Evolutionary conservation across 2,888 invertebrate genomes (phyloP), one percentile per base, ranked within the genome.

Genomic region (Torymus auratus): DNA sequence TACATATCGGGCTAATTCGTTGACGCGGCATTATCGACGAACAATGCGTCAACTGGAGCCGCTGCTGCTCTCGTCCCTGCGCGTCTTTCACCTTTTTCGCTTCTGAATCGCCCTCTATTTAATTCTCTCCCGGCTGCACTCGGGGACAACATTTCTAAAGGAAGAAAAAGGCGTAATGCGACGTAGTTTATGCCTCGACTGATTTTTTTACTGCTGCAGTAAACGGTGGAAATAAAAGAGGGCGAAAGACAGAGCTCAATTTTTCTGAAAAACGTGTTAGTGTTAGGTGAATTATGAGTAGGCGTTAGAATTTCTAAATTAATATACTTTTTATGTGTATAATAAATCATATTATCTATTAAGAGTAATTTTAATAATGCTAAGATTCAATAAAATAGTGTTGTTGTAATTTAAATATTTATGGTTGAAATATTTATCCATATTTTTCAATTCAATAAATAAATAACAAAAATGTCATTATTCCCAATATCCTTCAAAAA

Each of bases 1-100:
- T 87, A 85, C 88, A 87, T 83, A 87, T 83, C 87, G 80, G 83
- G 88, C 88, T 87, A 88, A 88, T 88, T 86, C 85, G 82, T 77
- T 83, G 78, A 83, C 75, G 85, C 79, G 83, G 74, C 53, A 81
- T 81, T 83, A 83, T 83, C 60, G 68, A 13, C 65, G 80, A 75
- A 83, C 82, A 83, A 83, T 80, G 76, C 68, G 67, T 41, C 5
- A 78, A 78, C 69, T 65, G 64, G 72, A 78, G 76, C 75, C 7
- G 15, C 53, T 67, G 41, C 58, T 20, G 20, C 20, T 20, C 20
- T 20, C 20, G 20, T 41, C 41, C 41, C 41, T 41, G 41, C 14
- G 71, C 71, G 78, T 74, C 77, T 83, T 84, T 78, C 77, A 83
- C 71, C 80, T 83, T 82, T 81, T 80, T 55, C 68, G 70, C 60